Evolutionary conservation across 1,140 invertebrate genomes (phyloP).

Genomic region (Macrosteles quadrilineatus): DNA sequence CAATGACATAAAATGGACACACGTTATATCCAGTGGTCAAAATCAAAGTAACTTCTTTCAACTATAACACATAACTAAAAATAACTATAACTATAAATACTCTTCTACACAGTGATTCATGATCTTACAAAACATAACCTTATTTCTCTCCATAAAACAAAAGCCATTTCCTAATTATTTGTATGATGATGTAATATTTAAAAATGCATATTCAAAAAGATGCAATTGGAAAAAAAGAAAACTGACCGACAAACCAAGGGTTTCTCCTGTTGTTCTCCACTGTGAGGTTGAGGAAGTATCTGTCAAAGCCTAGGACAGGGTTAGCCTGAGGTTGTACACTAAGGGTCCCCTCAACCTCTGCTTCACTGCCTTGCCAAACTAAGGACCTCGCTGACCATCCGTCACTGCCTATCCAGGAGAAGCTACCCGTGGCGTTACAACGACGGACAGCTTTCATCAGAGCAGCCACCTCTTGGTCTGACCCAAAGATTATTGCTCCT

Average conservation of each 20-base stretch:
- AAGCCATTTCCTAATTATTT: too few species aligned
- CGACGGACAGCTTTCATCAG: conserved; percentile 89
- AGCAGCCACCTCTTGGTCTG: conserved; percentile 94
- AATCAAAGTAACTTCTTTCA: too few species aligned
- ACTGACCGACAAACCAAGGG: conserved; percentile 91
- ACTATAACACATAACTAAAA: too few species aligned
- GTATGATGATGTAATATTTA: too few species aligned
- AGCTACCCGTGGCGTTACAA: conserved; percentile 83
- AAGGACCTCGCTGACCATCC: conserved; percentile 87
- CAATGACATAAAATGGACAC: too few species aligned
- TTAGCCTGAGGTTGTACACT: conserved; percentile 90
- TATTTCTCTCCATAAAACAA: too few species aligned
- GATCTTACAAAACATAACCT: too few species aligned
- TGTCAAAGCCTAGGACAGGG: conserved; percentile 81
- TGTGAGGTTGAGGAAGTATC: conserved; percentile 84
- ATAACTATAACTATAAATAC: too few species aligned
- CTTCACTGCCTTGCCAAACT: conserved; percentile 86
- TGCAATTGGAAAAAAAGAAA: neutral
- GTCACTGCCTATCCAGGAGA: conserved; percentile 95
- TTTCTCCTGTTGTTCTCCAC: conserved; percentile 86
- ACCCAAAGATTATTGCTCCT: conserved; percentile 96
- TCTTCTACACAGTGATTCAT: too few species aligned
- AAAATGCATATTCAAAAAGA: too few species aligned
- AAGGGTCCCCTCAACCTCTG: conserved; percentile 86
- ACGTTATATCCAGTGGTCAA: too few species aligned